Evolutionary conservation across 30 jellyfish, hydroid and myxozoan genomes (phyloP).

Genomic region (Catostylus mosaicus): DNA sequence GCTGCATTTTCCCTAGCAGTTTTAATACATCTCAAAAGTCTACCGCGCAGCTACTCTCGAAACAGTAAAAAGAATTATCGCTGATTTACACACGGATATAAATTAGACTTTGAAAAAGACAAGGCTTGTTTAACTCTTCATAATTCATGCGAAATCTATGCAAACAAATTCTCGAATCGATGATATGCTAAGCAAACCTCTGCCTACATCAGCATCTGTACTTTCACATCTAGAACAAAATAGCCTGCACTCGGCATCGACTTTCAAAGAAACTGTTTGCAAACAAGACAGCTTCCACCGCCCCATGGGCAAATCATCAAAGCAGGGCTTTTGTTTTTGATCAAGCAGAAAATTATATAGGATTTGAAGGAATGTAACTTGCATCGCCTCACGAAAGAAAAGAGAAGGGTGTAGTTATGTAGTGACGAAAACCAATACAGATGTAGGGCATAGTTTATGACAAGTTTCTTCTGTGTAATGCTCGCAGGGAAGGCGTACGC

Average conservation of each 20-base stretch:
- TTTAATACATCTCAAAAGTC: not conserved
- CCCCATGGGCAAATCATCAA: not conserved
- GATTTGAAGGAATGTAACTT: not conserved
- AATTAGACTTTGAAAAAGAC: constrained; percentile 5
- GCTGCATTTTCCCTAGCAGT: not conserved
- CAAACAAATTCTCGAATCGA: constrained; percentile 28
- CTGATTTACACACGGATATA: not conserved
- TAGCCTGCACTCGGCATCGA: constrained; percentile 35
- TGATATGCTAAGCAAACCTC: constrained; percentile 29
- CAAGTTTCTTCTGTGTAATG: no score
- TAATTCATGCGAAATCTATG: constrained; percentile 15
- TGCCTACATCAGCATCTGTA: constrained; percentile 43
- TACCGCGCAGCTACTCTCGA: not conserved
- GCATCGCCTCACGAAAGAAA: no score
- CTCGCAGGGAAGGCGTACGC: no score
- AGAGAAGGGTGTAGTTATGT: no score
- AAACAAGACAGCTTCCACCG: constrained; percentile 23
- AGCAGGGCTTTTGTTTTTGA: not conserved
- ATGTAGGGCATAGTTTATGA: no score
- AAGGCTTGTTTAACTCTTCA: not conserved
- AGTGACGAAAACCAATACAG: no score
- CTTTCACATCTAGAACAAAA: constrained; percentile 38
- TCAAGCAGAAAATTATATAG: not conserved
- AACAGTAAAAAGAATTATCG: constrained; percentile 1
- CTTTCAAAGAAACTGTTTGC: constrained; percentile 38